Evolutionary conservation across 2,113 vertebrate genomes (phyloP).

Genomic region (Anarrhichthys ocellatus): DNA sequence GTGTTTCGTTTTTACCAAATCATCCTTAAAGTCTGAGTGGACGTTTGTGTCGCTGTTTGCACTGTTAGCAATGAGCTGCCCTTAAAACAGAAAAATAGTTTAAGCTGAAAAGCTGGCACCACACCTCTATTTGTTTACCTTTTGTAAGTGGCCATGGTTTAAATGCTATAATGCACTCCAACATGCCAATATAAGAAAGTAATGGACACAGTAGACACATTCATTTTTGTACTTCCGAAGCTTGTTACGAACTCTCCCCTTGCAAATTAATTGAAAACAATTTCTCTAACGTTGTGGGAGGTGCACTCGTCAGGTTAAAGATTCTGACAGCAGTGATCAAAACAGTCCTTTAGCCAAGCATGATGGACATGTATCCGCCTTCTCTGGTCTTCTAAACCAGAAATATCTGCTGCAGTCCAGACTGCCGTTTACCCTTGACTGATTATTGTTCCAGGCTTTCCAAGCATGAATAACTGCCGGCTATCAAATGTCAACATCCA

Average conservation of each 20-base stretch:
- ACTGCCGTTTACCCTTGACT: slow-evolving; percentile 46
- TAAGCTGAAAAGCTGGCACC: background rate
- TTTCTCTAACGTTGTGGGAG: background rate
- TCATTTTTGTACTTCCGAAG: background rate
- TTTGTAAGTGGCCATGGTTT: too few relatives aligned
- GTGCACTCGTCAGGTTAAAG: slow-evolving; percentile 15
- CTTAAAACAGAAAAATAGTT: background rate
- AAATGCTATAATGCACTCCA: background rate
- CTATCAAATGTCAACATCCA: slow-evolving; percentile 64
- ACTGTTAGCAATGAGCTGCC: too few relatives aligned
- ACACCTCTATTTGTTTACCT: background rate
- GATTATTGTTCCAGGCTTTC: slow-evolving; percentile 44
- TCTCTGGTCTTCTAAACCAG: slow-evolving; percentile 17
- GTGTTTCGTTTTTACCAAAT: background rate
- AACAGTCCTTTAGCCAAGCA: slow-evolving; percentile 33
- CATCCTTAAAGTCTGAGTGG: too few relatives aligned
- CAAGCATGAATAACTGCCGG: slow-evolving; percentile 50
- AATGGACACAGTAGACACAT: background rate
- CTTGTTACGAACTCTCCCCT: background rate
- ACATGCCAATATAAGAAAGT: background rate
- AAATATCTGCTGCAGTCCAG: slow-evolving; percentile 40
- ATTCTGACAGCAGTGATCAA: slow-evolving; percentile 38
- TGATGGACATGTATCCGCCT: slow-evolving; percentile 30
- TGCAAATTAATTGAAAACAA: background rate
- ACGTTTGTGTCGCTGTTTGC: background rate